Conservation (phyloP, 2,888 invertebrate genomes). For the Sinodicranocentrus sp. region DNA sequence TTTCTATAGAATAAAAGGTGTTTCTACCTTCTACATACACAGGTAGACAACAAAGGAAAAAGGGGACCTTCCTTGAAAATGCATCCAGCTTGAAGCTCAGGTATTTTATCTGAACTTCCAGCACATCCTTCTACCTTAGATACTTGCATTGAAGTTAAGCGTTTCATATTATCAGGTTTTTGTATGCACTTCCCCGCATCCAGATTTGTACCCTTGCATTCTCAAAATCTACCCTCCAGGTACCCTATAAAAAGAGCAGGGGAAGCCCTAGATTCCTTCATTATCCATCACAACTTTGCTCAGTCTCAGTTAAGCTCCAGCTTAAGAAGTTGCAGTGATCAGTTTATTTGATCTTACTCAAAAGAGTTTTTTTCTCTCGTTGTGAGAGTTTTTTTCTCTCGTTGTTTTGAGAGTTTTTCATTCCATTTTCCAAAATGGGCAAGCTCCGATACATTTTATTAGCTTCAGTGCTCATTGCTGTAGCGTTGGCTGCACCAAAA, state of each 20-base stretch:
- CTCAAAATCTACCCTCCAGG: constrained; percentile 36
- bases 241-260: constrained; percentile 62
- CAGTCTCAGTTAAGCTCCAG: constrained; percentile 28
- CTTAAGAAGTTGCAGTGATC: neutral
- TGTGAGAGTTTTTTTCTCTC: too few relatives aligned
- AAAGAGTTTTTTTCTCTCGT: constrained; percentile 22
- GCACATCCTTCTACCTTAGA: neutral
- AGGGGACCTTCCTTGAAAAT: constrained; percentile 23
- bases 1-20: constrained; percentile 27
- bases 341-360: neutral
- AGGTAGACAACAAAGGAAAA: constrained; percentile 53
- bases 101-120: constrained; percentile 8
- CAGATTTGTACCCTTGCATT: constrained; percentile 7
- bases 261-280: constrained; percentile 37
- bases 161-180: constrained; percentile 53
- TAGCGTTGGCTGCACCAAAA: constrained; percentile 71
- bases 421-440: constrained; percentile 27
- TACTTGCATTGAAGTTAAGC: constrained; percentile 3
- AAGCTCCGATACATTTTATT: constrained; percentile 65
- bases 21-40: too few relatives aligned
- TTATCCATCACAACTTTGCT: constrained; percentile 38
- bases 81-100: constrained; percentile 18
- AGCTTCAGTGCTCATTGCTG: constrained; percentile 66
- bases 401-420: neutral
- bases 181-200: constrained; percentile 18